Evolutionary conservation across 2,113 vertebrate genomes (phyloP).

Genomic region (Cacatua alba): DNA sequence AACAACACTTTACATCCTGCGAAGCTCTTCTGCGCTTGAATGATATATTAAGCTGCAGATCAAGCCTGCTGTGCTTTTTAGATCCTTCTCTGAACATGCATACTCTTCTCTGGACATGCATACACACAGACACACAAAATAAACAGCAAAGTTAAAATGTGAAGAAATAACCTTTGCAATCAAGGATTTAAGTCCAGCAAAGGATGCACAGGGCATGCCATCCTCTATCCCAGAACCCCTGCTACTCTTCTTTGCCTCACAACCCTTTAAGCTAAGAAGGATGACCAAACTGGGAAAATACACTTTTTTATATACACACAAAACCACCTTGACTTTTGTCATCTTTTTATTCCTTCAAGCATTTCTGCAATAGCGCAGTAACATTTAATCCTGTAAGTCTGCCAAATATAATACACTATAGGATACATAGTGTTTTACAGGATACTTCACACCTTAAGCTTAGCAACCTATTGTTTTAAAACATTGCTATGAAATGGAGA

Average conservation of each 20-base stretch:
- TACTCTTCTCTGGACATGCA: background rate
- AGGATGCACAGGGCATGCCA: background rate
- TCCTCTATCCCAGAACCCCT: background rate
- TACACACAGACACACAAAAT: background rate
- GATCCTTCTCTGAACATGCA: background rate
- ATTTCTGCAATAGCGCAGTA: background rate
- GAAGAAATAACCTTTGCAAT: background rate
- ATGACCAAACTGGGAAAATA: background rate
- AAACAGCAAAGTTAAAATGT: slow-evolving; percentile 18
- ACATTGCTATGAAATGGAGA: background rate
- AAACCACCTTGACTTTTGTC: background rate
- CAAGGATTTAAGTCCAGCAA: background rate
- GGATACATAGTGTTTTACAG: background rate
- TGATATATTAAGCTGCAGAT: background rate
- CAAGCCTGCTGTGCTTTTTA: slow-evolving; percentile 24
- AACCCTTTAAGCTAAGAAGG: background rate
- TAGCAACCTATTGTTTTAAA: background rate
- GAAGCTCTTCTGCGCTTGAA: background rate
- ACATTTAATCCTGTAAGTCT: background rate
- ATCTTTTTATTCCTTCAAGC: background rate
- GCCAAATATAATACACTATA: background rate
- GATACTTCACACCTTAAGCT: background rate
- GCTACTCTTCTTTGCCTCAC: background rate
- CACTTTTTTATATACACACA: background rate
- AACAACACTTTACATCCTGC: background rate